These are phyloP conservation scores for Takifugu ocellatus DNA, from an alignment of 2,797 vertebrate genomes.

Conservation along the genomic window DNA sequence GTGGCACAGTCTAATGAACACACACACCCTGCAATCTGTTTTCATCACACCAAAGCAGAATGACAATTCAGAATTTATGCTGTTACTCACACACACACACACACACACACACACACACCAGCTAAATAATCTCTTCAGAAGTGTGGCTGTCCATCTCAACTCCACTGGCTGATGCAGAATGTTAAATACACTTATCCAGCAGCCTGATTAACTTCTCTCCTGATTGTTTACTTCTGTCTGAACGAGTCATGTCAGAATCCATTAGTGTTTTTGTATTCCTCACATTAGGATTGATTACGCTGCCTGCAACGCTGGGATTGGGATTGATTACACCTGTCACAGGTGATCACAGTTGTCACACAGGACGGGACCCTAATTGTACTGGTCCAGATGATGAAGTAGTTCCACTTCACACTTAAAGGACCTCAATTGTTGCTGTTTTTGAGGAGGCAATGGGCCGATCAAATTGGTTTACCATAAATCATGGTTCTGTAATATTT, in stretches of 20 bases:
- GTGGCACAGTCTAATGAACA: constrained; percentile 40
- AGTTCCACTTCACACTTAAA: constrained; percentile 56
- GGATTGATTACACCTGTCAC: constrained; percentile 63
- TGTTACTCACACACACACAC: neutral
- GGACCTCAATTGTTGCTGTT: constrained; percentile 23
- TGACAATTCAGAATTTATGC: constrained; percentile 34
- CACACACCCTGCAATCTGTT: constrained; percentile 24
- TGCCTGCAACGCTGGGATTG: constrained; percentile 60
- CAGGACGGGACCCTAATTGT: constrained; percentile 55
- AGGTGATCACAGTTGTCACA: constrained; percentile 59
- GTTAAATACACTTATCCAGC: constrained; percentile 59
- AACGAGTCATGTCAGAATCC: constrained; percentile 54
- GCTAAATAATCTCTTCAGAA: constrained; percentile 63
- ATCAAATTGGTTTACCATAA: constrained; percentile 10
- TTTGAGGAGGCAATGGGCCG: constrained; percentile 13
- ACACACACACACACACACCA: constrained; percentile 3
- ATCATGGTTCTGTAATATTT: neutral
- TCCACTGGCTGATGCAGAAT: constrained; percentile 57
- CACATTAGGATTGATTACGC: constrained; percentile 63
- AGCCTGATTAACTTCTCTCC: constrained; percentile 63
- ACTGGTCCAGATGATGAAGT: constrained; percentile 71
- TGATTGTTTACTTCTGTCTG: constrained; percentile 68
- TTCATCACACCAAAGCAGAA: constrained; percentile 24
- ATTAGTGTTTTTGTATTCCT: constrained; percentile 56
- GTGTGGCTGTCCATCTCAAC: constrained; percentile 52